A percentile compares a stretch with the other conserved stretches of the same genome.
phyloP scores from a whole-genome alignment of 2,113 vertebrate genomes.

The Larimichthys polyactis region DNA sequence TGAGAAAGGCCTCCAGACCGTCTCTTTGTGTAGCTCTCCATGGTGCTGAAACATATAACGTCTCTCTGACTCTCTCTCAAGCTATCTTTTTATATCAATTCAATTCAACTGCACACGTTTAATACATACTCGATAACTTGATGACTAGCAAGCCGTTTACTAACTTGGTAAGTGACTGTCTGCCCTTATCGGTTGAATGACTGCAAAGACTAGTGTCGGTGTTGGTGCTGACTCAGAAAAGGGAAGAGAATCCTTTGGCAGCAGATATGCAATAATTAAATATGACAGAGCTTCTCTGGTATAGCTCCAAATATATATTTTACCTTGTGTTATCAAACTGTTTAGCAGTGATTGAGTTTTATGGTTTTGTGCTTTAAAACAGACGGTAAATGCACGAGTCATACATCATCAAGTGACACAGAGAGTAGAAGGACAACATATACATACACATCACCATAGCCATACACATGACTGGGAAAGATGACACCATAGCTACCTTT shows the following conservation, averaged over 20 bases:
- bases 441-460: not conserved
- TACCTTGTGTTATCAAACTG: not conserved
- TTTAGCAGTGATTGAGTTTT: constrained; percentile 10
- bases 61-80: not conserved
- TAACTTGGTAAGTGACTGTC: not conserved
- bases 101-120: not conserved
- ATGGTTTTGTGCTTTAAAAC: not conserved
- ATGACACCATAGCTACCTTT: constrained; percentile 1
- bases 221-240: not conserved
- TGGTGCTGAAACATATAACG: not conserved
- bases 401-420: not conserved
- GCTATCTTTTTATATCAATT: not conserved
- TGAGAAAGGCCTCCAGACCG: no score
- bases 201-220: not conserved
- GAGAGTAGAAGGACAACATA: not conserved
- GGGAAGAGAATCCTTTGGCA: not conserved
- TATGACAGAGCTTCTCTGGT: not conserved
- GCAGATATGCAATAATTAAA: no score
- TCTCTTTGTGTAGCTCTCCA: not conserved
- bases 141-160: not conserved
- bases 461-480: not conserved
- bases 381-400: no score
- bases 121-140: not conserved
- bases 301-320: not conserved
- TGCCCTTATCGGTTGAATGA: not conserved